Percentiles rank a stretch among this genome's conserved stretches.
Evolutionary conservation across 1,140 invertebrate species (phyloP).

Genomic region (Conopomorpha cramerella): DNA sequence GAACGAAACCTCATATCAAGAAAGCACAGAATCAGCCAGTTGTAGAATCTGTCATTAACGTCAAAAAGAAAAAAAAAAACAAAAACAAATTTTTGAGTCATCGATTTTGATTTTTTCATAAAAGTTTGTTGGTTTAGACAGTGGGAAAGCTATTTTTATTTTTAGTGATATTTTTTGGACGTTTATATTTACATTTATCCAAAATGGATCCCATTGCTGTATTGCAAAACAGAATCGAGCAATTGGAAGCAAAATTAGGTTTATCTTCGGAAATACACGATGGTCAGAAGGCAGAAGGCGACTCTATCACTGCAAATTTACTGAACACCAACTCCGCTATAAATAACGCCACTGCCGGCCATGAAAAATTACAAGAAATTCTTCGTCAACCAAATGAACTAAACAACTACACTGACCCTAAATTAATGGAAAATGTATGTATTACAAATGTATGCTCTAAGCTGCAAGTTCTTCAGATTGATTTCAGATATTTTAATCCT

Average conservation of each 20-base stretch:
- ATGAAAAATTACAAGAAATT: slow-evolving; percentile 41
- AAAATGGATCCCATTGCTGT: slow-evolving; percentile 52
- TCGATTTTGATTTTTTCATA: too few species aligned
- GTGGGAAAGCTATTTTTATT: too few species aligned
- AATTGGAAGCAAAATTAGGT: slow-evolving; percentile 54
- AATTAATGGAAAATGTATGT: slow-evolving; percentile 46
- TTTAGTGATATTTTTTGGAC: not conserved
- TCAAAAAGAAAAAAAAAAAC: not conserved
- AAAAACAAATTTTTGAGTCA: too few species aligned
- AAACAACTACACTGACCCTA: slow-evolving; percentile 57
- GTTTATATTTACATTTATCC: not conserved
- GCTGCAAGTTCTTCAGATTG: not conserved
- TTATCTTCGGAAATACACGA: slow-evolving; percentile 15
- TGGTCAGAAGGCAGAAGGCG: slow-evolving; percentile 34
- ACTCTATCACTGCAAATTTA: slow-evolving; percentile 41
- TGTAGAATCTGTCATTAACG: not conserved
- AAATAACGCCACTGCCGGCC: slow-evolving; percentile 42
- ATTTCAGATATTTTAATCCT: not conserved
- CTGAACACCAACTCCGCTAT: slow-evolving; percentile 42
- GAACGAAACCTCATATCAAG: not conserved
- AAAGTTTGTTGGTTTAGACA: too few species aligned
- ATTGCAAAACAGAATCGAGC: slow-evolving; percentile 53
- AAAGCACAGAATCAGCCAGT: not conserved
- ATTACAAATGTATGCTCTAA: not conserved
- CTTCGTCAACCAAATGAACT: slow-evolving; percentile 45